Percentiles rank a stretch among this genome's conserved stretches.
Conservation (phyloP, 2,113 vertebrate genomes). For the Aythya baeri region DNA sequence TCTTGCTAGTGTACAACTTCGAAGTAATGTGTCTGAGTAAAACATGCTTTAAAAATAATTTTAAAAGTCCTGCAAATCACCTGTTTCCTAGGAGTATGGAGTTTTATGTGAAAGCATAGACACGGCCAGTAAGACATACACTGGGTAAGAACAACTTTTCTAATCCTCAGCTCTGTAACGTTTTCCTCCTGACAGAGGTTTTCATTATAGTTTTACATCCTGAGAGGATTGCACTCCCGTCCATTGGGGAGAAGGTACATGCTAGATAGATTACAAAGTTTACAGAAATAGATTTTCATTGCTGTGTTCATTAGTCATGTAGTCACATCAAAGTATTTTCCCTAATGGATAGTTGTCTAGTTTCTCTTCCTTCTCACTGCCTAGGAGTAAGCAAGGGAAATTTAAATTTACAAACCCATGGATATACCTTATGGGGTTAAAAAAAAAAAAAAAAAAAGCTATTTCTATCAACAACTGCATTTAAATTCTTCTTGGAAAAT, state of each 20-base stretch:
- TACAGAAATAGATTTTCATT: not conserved
- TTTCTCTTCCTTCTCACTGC: not conserved
- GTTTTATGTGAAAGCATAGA: not conserved
- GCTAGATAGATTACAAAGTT: slow-evolving; percentile 3
- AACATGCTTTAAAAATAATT: not conserved
- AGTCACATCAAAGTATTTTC: not conserved
- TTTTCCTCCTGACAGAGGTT: not conserved
- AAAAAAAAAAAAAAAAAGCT: not conserved
- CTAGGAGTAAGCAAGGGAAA: not conserved
- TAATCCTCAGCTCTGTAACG: not conserved
- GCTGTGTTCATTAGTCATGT: not conserved
- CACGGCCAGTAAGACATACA: not conserved
- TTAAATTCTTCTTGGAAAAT: not conserved
- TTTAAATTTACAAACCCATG: not conserved
- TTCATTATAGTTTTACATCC: not conserved
- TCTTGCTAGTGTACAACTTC: not conserved
- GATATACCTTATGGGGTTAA: not conserved
- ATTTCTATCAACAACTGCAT: not conserved
- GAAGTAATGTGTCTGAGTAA: not conserved
- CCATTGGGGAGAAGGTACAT: not conserved
- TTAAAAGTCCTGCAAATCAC: not conserved
- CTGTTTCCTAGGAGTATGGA: not conserved
- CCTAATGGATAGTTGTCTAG: not conserved
- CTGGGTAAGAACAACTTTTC: not conserved
- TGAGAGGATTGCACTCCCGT: not conserved